Evolutionary conservation across 2,797 vertebrate genomes (phyloP).

Genomic region (Ciconia nigra): DNA sequence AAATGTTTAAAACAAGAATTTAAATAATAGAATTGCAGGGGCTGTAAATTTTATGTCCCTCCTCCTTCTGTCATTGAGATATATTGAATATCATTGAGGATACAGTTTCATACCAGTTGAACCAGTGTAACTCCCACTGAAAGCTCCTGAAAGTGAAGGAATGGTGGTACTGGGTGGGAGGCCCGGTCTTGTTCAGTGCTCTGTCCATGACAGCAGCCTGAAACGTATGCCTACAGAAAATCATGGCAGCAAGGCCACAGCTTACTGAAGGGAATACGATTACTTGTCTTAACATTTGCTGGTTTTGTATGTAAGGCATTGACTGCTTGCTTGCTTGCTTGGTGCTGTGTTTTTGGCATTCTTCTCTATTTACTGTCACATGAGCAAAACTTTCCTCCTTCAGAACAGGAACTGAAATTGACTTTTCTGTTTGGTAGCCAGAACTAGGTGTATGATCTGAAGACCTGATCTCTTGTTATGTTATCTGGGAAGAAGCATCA

Average conservation of each 20-base stretch:
- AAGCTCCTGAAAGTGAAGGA: background rate
- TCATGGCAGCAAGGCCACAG: background rate
- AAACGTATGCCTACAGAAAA: rapidly evolving
- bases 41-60: background rate
- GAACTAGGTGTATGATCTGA: background rate
- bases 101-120: background rate
- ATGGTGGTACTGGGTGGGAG: rapidly evolving
- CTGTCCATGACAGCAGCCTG: background rate
- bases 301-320: background rate
- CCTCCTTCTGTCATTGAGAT: background rate
- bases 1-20: background rate
- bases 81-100: background rate
- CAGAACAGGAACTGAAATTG: background rate
- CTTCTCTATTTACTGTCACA: background rate
- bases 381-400: background rate
- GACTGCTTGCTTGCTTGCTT: background rate
- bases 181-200: background rate
- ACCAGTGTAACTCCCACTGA: background rate
- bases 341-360: background rate
- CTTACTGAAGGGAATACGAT: rapidly evolving
- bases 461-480: background rate
- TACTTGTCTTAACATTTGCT: background rate
- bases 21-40: background rate
- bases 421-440: background rate
- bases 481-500: background rate